Base-by-base conservation (phyloP, 2,797 vertebrate species). In the Tympanoctomys barrerae region DNA sequence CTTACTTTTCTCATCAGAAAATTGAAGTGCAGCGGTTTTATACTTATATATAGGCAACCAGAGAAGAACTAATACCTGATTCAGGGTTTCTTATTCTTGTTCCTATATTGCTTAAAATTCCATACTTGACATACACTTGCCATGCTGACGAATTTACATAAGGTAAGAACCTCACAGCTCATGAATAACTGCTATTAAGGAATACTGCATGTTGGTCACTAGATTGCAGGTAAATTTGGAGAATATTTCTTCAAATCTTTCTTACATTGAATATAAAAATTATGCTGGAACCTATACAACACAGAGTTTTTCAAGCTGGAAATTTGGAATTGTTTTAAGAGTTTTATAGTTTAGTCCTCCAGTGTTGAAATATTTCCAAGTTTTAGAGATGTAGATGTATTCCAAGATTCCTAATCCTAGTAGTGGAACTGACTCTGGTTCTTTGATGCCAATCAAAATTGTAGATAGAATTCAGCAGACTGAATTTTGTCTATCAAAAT, bases 1-100 rank as follows among this genome's bases (percentile, higher is more conserved):
- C 19, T 68, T 89, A 16, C 22, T 46, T 96, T 93, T 62, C 85
- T 88, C 88, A 71, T 73, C 79, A 82, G 57, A 54, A 95, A 62
- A 89, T 73, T 66, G 8, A 78, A 94, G 9, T 77, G 71, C 5
- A 82, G 33, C 75, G 7, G 73, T 62, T 70, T 70, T 87, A 66
- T 19, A 59, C 31, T 24, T 9, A 22, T 36, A 26, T 3, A 0
- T n/a, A 33, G 62, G 57, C 13, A 96, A 26, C 8, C 31, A 59
- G 14, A 28, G 52, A 73, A 26, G 33, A 84, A 91, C 22, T 70
- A 77, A 70, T 28, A 8, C 75, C 13, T 86, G n/a, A 86, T 52
- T 59, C 59, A 62, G 33, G 57, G 1, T 42, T 91, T 49, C 81
- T 52, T 26, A 3, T 78, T 78, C 87, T 94, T 70, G 12, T 46